Evolutionary conservation across 2,888 invertebrate species (phyloP), one percentile per base, ranked within the genome.

Genomic region (Metopia argyrocephala): DNA sequence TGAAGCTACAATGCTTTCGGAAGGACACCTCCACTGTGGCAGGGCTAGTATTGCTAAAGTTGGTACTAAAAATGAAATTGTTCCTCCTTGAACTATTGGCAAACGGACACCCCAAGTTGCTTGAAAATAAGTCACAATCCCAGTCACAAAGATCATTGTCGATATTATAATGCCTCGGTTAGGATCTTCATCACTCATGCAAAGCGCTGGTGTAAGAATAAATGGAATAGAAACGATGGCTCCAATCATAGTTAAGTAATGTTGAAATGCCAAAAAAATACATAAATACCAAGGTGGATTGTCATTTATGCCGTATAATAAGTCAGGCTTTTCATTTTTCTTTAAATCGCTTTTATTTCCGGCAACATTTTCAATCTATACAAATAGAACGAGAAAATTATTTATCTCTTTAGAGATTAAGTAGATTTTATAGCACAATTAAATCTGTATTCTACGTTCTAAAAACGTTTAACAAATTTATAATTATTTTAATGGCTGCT

Each of bases 211-310:
- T 15, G 95, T 94, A 76, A 96, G 89, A 79, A 96, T 94, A 86
- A 96, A 95, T 0, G 96, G 96, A 83, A 96, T 95, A 1, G 95
- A 94, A 4, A 96, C 94, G 38, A 96, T 96, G 0, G 95, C 95
- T 0, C 96, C 96, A 79, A 96, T 95, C 94, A 96, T 96, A 0
- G 96, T 96, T 84, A 95, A 90, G 89, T 95, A 96, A 87, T 96
- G 95, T 93, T 96, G 96, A 69, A 96, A 91, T 18, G 96, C 96
- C 91, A 96, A 93, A 85, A 96, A 94, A 83, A 96, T 92, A 85
- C 95, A 94, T 20, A 96, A 91, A 88, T 96, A 96, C 96, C 96
- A 96, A 0, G 96, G 94, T 0, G 96, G 96, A 18, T 92, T 91
- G 86, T 96, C 96, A 81, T 96, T 95, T 79, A 96, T 94, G 52